phyloP scores from a whole-genome alignment of 1,140 invertebrate species.

The Bursaphelenchus mucronatus region DNA sequence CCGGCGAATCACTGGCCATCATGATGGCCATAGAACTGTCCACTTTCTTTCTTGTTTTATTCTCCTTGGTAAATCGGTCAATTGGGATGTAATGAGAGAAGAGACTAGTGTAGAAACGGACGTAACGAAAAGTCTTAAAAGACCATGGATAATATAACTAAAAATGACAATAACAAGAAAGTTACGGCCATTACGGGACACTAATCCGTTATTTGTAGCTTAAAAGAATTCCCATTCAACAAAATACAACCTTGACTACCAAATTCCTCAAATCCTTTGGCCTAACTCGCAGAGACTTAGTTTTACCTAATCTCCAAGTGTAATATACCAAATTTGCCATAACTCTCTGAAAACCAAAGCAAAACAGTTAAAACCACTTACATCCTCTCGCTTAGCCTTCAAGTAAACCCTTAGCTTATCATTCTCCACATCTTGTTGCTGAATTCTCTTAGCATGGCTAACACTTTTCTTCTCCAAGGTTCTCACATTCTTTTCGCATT shows the following conservation, averaged over 20 bases:
- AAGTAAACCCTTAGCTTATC: neutral
- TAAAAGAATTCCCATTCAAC: no score
- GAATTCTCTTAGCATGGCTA: constrained; percentile 3
- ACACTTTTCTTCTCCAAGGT: constrained; percentile 9
- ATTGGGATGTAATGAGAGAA: constrained; percentile 15
- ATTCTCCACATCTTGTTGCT: constrained; percentile 1
- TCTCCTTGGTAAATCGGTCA: neutral
- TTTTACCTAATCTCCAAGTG: no score
- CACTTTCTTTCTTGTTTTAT: neutral
- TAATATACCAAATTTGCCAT: no score
- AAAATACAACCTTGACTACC: no score
- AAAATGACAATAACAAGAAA: no score
- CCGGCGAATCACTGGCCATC: neutral
- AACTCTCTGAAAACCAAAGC: neutral
- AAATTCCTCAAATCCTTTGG: no score
- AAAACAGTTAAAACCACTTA: constrained; percentile 5
- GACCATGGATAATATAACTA: neutral
- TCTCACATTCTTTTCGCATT: constrained; percentile 9
- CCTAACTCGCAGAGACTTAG: no score
- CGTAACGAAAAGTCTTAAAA: constrained; percentile 3
- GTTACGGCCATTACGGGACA: no score
- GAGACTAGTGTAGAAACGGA: constrained; percentile 13
- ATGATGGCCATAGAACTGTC: neutral
- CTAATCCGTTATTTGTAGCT: no score
- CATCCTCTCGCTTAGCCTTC: neutral